Evolutionary conservation across 2,113 vertebrate genomes (phyloP).

Genomic region (Apus apus): DNA sequence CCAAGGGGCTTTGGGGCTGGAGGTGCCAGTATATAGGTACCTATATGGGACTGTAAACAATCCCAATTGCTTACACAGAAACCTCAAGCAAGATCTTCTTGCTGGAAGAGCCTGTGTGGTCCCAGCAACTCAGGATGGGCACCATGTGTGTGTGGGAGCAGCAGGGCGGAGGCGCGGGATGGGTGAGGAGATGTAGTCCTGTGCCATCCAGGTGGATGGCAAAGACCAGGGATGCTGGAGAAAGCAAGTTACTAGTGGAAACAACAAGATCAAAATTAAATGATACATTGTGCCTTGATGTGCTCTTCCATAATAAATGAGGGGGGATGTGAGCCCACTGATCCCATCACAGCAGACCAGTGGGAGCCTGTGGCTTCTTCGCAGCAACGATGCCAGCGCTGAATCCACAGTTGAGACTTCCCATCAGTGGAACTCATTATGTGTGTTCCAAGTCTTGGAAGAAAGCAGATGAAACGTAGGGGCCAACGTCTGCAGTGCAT

Average conservation of each 20-base stretch:
- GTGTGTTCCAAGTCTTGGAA: accelerated
- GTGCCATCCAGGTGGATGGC: neutral
- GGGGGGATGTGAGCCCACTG: accelerated
- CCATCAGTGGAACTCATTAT: neutral
- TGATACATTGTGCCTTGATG: accelerated
- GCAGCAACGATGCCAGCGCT: accelerated
- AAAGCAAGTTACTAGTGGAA: accelerated
- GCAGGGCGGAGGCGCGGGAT: accelerated
- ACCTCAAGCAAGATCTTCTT: neutral
- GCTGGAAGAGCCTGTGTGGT: neutral
- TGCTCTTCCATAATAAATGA: neutral
- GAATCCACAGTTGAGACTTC: neutral
- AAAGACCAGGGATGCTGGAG: neutral
- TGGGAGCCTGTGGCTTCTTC: neutral
- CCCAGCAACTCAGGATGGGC: neutral
- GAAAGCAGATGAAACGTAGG: neutral
- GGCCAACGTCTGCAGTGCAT: neutral
- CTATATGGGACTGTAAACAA: neutral
- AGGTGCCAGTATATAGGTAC: accelerated
- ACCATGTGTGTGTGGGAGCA: accelerated
- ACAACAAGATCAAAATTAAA: neutral
- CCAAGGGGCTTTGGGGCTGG: neutral
- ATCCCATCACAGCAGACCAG: accelerated
- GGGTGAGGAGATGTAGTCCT: neutral
- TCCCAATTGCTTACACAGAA: accelerated